phyloP scores from a whole-genome alignment of 2,888 invertebrate genomes.

The Synanthedon andrenaeformis region DNA sequence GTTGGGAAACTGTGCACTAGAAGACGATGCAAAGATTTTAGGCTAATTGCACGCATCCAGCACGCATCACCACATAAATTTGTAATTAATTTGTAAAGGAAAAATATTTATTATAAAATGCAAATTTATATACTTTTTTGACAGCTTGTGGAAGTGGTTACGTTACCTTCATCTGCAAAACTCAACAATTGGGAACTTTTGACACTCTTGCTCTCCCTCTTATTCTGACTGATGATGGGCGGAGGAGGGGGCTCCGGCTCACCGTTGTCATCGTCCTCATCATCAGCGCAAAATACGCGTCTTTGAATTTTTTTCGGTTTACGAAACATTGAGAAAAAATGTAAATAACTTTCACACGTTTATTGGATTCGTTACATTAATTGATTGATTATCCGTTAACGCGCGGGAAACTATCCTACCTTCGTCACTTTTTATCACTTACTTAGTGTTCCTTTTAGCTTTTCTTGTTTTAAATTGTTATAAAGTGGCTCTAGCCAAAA shows the following conservation, averaged over 20 bases:
- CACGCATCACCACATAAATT: too few species aligned
- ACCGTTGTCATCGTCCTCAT: slow-evolving; percentile 72
- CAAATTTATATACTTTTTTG: too few species aligned
- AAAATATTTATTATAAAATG: too few species aligned
- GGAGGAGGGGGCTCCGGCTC: slow-evolving; percentile 66
- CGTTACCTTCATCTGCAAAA: slow-evolving; percentile 79
- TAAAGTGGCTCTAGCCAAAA: too few species aligned
- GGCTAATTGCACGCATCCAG: too few species aligned
- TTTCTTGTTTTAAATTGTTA: too few species aligned
- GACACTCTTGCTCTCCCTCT: slow-evolving; percentile 59
- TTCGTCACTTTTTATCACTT: neutral
- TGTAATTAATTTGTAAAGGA: too few species aligned
- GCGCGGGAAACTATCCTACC: neutral
- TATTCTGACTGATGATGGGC: slow-evolving; percentile 62
- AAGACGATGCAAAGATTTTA: too few species aligned
- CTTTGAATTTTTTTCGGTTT: slow-evolving; percentile 89
- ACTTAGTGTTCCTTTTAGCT: neutral
- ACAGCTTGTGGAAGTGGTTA: too few species aligned
- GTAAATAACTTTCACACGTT: slow-evolving; percentile 1
- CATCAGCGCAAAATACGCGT: slow-evolving; percentile 79
- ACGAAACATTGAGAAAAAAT: slow-evolving; percentile 82
- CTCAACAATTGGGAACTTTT: slow-evolving; percentile 77
- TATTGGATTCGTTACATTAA: too few species aligned
- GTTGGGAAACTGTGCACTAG: too few species aligned
- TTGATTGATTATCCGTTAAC: too few species aligned